Evolutionary conservation across 2,888 invertebrate genomes (phyloP).

Genomic region (Amitus sp.): DNA sequence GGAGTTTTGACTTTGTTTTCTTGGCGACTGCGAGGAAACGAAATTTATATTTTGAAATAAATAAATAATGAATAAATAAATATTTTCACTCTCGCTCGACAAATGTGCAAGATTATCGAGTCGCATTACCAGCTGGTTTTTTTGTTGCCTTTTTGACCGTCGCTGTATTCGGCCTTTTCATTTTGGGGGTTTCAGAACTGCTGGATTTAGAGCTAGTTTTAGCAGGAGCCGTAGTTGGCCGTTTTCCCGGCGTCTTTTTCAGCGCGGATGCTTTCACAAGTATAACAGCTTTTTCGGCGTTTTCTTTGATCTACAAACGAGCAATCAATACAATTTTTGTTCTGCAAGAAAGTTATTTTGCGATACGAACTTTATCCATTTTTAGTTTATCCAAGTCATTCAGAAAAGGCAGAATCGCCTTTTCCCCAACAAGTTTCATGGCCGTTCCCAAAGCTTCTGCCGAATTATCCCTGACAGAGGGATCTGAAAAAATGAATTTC

Average conservation of each 20-base stretch:
- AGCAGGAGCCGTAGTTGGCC: conserved; percentile 69
- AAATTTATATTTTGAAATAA: conserved; percentile 1
- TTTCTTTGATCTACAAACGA: conserved; percentile 81
- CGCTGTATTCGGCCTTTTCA: conserved; percentile 52
- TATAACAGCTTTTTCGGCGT: conserved; percentile 91
- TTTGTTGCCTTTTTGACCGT: conserved; percentile 58
- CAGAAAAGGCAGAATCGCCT: conserved; percentile 85
- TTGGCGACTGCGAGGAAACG: conserved; percentile 3
- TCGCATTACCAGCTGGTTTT: conserved; percentile 47
- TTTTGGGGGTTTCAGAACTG: conserved; percentile 22
- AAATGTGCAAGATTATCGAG: too few species aligned
- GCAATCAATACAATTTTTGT: conserved; percentile 3
- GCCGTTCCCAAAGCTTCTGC: conserved; percentile 94
- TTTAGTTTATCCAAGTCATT: conserved; percentile 90
- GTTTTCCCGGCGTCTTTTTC: conserved; percentile 68
- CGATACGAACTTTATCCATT: conserved; percentile 77
- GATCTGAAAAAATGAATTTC: conserved; percentile 71
- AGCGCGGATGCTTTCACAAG: conserved; percentile 75
- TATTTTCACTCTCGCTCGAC: too few species aligned
- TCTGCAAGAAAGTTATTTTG: conserved; percentile 5
- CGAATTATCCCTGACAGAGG: conserved; percentile 89
- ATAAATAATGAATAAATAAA: not conserved
- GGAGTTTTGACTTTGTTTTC: conserved; percentile 27
- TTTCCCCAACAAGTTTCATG: conserved; percentile 94
- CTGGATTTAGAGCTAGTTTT: conserved; percentile 60